Conservation (phyloP, 2,888 invertebrate genomes). For the Polia nebulosa region DNA sequence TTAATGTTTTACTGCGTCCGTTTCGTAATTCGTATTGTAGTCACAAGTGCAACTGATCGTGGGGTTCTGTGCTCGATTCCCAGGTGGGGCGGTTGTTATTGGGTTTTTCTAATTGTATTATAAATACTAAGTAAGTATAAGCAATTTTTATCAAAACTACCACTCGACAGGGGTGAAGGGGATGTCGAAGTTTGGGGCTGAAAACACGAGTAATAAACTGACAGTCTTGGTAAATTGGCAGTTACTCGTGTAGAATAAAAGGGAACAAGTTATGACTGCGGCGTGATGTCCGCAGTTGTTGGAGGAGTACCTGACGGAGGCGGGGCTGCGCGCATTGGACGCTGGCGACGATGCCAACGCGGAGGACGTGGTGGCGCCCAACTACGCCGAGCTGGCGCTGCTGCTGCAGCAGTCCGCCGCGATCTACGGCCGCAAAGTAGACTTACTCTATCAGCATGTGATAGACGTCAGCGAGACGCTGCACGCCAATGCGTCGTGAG, state of each 20-base stretch:
- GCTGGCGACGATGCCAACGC: constrained; percentile 58
- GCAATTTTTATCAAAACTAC: too few relatives aligned
- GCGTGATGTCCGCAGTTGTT: constrained; percentile 82
- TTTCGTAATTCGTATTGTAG: not conserved
- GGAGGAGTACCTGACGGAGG: constrained; percentile 91
- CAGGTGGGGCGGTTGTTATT: too few relatives aligned
- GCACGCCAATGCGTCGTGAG: constrained; percentile 69
- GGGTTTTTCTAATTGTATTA: too few relatives aligned
- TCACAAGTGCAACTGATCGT: not conserved
- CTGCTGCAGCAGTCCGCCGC: constrained; percentile 94
- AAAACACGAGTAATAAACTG: too few relatives aligned
- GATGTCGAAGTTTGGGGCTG: too few relatives aligned
- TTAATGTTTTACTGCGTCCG: not conserved
- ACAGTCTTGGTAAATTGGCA: too few relatives aligned
- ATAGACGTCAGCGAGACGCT: constrained; percentile 70
- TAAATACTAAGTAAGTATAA: too few relatives aligned
- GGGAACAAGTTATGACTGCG: not conserved
- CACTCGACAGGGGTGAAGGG: too few relatives aligned
- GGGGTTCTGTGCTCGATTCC: not conserved
- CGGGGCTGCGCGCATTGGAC: constrained; percentile 82
- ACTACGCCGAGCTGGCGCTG: constrained; percentile 95
- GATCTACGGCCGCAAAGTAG: constrained; percentile 94
- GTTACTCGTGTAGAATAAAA: not conserved
- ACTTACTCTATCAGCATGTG: constrained; percentile 90
- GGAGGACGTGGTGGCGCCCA: constrained; percentile 79